Conservation (phyloP, 2,888 invertebrate species). For the Erebia palarica region DNA sequence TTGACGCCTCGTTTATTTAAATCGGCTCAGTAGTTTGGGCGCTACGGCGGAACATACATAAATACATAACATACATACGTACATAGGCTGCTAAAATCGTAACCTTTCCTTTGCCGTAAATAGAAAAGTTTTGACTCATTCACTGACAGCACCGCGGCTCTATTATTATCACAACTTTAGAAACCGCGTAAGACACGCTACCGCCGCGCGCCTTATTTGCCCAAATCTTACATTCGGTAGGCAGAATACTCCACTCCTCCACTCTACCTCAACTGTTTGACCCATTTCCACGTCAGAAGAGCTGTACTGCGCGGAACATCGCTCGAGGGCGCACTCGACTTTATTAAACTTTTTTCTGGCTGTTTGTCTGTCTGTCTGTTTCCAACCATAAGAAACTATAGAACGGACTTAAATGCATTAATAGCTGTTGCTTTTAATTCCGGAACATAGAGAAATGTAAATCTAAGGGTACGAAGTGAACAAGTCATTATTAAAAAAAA, state of each 20-base stretch:
- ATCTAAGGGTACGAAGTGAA: no score
- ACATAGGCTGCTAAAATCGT: background rate
- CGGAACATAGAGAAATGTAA: no score
- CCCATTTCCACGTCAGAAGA: slow-evolving; percentile 22
- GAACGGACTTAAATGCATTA: background rate
- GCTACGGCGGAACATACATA: background rate
- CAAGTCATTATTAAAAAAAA: no score
- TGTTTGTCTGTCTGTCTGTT: no score
- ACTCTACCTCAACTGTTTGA: slow-evolving; percentile 15
- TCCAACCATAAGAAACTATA: no score
- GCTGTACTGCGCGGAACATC: slow-evolving; percentile 7
- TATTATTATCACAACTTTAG: no score
- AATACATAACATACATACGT: no score
- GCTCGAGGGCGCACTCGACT: slow-evolving; percentile 5
- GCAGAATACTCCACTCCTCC: background rate
- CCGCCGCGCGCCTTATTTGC: background rate
- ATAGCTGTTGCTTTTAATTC: background rate
- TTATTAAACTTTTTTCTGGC: background rate
- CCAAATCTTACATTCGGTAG: background rate
- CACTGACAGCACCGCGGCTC: no score
- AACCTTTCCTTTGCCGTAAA: background rate
- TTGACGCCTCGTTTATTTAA: background rate
- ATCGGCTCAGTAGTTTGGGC: background rate
- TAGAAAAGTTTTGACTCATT: no score
- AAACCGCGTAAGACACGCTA: background rate